Percentiles rank a stretch among this genome's conserved stretches.
These are phyloP conservation scores for Augiades crinisus DNA, from an alignment of 2,888 invertebrate species.

Conservation along the genomic window DNA sequence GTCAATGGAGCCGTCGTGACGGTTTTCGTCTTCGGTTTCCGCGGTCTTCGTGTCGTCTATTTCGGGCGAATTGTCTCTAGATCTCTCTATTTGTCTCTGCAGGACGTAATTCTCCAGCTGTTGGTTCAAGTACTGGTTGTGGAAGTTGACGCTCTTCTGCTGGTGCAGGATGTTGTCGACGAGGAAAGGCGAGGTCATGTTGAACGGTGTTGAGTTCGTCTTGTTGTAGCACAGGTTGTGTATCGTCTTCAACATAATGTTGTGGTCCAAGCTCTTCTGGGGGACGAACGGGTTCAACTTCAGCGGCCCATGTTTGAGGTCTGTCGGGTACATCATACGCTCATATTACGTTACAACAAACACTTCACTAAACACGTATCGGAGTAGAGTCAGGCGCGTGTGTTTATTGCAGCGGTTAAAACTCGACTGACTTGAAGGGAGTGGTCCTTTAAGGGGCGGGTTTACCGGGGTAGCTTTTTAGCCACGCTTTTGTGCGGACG, in stretches of 20 bases:
- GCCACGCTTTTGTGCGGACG: slow-evolving; percentile 56
- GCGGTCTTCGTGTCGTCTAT: slow-evolving; percentile 54
- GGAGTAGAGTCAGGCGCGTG: too few relatives aligned
- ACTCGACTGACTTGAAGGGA: slow-evolving; percentile 62
- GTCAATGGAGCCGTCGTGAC: slow-evolving; percentile 44
- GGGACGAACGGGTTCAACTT: slow-evolving; percentile 58
- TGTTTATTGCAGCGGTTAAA: slow-evolving; percentile 39
- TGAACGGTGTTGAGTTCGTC: slow-evolving; percentile 54
- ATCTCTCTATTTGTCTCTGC: slow-evolving; percentile 55
- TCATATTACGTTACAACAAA: slow-evolving; percentile 16
- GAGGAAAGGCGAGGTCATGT: slow-evolving; percentile 82
- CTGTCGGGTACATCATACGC: slow-evolving; percentile 67
- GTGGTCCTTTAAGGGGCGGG: slow-evolving; percentile 71
- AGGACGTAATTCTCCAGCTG: slow-evolving; percentile 68
- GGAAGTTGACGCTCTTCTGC: slow-evolving; percentile 73
- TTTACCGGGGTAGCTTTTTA: slow-evolving; percentile 66
- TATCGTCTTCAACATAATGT: slow-evolving; percentile 77
- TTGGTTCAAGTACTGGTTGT: slow-evolving; percentile 79
- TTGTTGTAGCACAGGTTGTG: slow-evolving; percentile 70
- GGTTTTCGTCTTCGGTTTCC: slow-evolving; percentile 51
- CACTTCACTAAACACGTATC: slow-evolving; percentile 33
- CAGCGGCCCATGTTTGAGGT: slow-evolving; percentile 68
- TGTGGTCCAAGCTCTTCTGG: slow-evolving; percentile 58
- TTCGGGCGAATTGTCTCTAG: slow-evolving; percentile 66
- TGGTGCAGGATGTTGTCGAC: slow-evolving; percentile 83